phyloP scores from a whole-genome alignment of 2,113 vertebrate genomes.

The Eubucco bourcierii region DNA sequence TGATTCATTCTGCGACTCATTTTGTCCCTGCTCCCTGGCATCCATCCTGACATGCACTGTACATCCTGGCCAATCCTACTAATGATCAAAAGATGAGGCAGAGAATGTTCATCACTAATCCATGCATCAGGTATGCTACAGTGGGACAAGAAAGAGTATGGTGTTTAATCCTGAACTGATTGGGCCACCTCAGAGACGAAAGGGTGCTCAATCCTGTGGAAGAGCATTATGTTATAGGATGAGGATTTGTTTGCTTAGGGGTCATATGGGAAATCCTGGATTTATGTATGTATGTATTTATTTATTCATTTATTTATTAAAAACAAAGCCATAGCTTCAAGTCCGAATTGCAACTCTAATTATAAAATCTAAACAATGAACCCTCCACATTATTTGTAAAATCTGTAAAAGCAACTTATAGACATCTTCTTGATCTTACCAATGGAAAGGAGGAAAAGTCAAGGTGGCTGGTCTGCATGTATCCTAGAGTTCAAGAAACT shows the following conservation, averaged over 20 bases:
- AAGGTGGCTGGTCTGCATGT: not conserved
- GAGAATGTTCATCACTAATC: not conserved
- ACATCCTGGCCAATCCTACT: not conserved
- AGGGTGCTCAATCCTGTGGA: constrained; percentile 6
- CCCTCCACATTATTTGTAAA: not conserved
- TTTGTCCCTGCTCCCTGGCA: not conserved
- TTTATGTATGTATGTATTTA: not conserved
- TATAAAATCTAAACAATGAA: not conserved
- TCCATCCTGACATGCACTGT: accelerated
- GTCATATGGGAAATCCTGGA: constrained; percentile 24
- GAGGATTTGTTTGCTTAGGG: not conserved
- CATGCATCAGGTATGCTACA: not conserved
- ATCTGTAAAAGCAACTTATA: not conserved
- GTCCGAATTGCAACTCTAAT: not conserved
- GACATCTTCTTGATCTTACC: not conserved
- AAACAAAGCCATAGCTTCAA: not conserved
- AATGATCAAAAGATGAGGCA: not conserved
- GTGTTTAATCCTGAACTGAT: not conserved
- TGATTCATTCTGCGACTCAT: not conserved
- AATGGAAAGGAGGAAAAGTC: not conserved
- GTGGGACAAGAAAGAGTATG: not conserved
- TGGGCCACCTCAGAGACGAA: not conserved
- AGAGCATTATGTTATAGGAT: constrained; percentile 15
- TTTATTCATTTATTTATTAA: too few relatives aligned
- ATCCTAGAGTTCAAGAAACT: not conserved